These are phyloP conservation scores for Papilio protenor DNA, from an alignment of 2,888 invertebrate species.

Conservation along the genomic window DNA sequence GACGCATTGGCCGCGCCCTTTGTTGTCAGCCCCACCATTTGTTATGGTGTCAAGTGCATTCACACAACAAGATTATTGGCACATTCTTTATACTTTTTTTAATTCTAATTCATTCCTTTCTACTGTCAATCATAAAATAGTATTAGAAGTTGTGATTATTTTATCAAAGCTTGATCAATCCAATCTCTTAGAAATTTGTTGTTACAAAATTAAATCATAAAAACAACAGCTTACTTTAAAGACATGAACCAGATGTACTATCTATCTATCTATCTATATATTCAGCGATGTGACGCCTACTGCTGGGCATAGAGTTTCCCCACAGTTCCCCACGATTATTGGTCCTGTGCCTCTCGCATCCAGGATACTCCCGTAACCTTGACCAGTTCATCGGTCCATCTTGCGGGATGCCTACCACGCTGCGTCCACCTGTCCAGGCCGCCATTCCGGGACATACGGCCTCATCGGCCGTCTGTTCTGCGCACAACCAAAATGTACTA, in stretches of 20 bases:
- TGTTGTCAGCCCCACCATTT: conserved; percentile 68
- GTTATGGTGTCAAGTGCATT: conserved; percentile 76
- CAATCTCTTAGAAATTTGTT: neutral
- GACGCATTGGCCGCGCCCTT: conserved; percentile 57
- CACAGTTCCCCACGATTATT: no score
- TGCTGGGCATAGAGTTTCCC: no score
- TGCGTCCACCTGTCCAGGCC: no score
- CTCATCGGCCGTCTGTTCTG: no score
- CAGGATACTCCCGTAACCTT: no score
- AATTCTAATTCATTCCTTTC: neutral
- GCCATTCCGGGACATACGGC: no score
- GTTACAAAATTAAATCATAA: neutral
- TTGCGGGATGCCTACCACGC: no score
- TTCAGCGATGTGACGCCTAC: no score
- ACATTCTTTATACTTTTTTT: conserved; percentile 58
- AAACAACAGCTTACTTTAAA: neutral
- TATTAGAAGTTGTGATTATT: neutral
- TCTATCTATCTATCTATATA: no score
- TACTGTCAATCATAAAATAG: conserved; percentile 15
- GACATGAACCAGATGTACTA: neutral
- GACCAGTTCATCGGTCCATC: no score
- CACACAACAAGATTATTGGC: conserved; percentile 66
- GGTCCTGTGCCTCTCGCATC: no score
- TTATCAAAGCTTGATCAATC: neutral
- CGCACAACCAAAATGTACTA: no score